Base-by-base conservation (phyloP, 2,888 invertebrate genomes). In the Xylophagus ater region DNA sequence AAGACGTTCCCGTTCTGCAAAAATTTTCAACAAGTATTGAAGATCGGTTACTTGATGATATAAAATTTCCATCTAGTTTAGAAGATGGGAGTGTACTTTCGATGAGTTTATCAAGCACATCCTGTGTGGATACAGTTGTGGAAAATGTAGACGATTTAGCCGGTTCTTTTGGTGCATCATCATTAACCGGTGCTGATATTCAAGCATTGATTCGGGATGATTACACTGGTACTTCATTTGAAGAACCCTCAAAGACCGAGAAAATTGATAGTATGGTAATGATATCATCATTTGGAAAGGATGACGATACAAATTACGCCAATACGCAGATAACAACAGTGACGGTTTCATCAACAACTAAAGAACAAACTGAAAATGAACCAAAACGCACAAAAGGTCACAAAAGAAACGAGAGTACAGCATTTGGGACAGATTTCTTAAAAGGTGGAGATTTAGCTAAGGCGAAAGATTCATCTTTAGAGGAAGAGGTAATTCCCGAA, bases 61-160 rank as follows among this genome's bases (percentile, higher is more conserved):
- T 69, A 17, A 59, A 66, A 49, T 60, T 70, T 40, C 70, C 68
- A 4, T 71, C 72, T 0, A 74, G 73, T 51, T 48, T 74, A 28
- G 74, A 74, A 44, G 75, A 75, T 32, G 72, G 71, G 2, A 73
- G 73, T 48, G 62, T 72, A 28, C 52, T 74, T 5, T 73, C 73
- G 19, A 65, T 72, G 37, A 74, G 74, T 51, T 58, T 71, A 48
- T 74, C 74, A 1, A 74, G 73, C 52, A 68, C 71, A 18, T 74
- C 74, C 2, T 72, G 72, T 37, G 53, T 61, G n/a, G 62, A 63
- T 14, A 65, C 65, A 1, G 62, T 65, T 18, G 58, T 64, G 1
- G 62, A 65, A 34, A 63, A 63, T 40, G 55, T 59, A 32, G 60
- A 60, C 12, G 59, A 62, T 31, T 48, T 62, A 34, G 52, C 59